phyloP scores from a whole-genome alignment of 2,113 vertebrate genomes.

The Noturus placidus region DNA sequence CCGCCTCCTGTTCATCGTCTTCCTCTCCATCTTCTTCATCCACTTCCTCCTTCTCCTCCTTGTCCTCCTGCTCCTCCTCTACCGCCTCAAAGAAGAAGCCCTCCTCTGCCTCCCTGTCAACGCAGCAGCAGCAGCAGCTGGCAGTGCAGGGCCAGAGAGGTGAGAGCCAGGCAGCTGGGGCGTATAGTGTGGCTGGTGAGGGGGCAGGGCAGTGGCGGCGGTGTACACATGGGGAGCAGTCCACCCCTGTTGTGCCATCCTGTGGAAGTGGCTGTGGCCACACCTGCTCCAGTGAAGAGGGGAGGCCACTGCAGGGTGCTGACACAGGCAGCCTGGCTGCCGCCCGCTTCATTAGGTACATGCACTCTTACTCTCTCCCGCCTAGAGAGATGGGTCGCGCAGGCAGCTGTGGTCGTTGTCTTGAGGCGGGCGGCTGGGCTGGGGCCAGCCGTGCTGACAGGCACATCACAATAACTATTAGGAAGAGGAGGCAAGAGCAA shows the following conservation, averaged over 20 bases:
- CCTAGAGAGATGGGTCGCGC: slow-evolving; percentile 76
- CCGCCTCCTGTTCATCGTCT: slow-evolving; percentile 72
- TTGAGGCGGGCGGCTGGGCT: slow-evolving; percentile 73
- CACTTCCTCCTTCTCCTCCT: slow-evolving; percentile 71
- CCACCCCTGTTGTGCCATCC: slow-evolving; percentile 67
- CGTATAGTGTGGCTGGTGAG: slow-evolving; percentile 63
- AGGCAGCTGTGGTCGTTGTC: slow-evolving; percentile 77
- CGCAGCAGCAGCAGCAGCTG: slow-evolving; percentile 82
- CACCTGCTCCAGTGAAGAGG: slow-evolving; percentile 74
- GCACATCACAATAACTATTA: slow-evolving; percentile 70
- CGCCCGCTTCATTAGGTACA: slow-evolving; percentile 83
- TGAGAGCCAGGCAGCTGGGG: slow-evolving; percentile 75
- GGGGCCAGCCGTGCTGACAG: slow-evolving; percentile 62
- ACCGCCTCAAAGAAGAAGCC: slow-evolving; percentile 77
- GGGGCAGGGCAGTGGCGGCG: slow-evolving; percentile 61
- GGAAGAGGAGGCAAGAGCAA: slow-evolving; percentile 67
- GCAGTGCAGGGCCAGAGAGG: slow-evolving; percentile 90
- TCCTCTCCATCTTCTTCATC: slow-evolving; percentile 75
- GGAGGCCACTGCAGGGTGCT: slow-evolving; percentile 68
- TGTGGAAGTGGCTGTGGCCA: slow-evolving; percentile 70
- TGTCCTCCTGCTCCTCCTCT: slow-evolving; percentile 76
- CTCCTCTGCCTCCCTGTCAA: slow-evolving; percentile 72
- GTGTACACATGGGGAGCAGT: slow-evolving; percentile 68
- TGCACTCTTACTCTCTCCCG: slow-evolving; percentile 83
- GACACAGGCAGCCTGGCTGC: slow-evolving; percentile 73